Evolutionary conservation across 2,113 vertebrate genomes (phyloP).

Genomic region (Plestiodon gilberti): DNA sequence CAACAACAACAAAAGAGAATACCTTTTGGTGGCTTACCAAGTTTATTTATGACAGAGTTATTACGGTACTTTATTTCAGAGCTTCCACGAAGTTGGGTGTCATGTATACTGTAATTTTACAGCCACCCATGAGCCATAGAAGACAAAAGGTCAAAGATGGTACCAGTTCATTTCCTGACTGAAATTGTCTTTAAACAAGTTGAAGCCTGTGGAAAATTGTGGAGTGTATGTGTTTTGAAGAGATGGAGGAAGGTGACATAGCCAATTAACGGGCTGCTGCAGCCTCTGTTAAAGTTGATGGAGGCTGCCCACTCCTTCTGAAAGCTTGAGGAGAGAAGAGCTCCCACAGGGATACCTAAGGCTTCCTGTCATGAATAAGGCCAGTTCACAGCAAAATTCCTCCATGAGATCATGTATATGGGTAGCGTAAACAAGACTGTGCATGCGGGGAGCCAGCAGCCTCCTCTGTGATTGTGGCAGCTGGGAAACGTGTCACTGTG

Average conservation of each 20-base stretch:
- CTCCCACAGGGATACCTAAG: neutral
- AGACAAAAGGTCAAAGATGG: constrained; percentile 69
- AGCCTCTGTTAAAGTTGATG: neutral
- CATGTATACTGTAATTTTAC: constrained; percentile 54
- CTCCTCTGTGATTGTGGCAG: neutral
- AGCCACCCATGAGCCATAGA: constrained; percentile 52
- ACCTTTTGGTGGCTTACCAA: constrained; percentile 71
- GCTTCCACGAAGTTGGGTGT: constrained; percentile 38
- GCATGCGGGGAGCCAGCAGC: neutral
- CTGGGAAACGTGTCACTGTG: neutral
- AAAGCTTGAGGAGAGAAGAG: neutral
- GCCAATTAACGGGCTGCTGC: neutral
- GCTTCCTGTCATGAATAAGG: neutral
- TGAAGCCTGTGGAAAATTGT: neutral
- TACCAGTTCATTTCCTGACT: constrained; percentile 66
- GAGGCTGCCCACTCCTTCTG: neutral
- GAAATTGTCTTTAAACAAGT: constrained; percentile 64
- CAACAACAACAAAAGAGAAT: constrained; percentile 69
- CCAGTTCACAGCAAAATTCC: neutral
- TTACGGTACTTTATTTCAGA: constrained; percentile 64
- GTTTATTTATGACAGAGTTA: constrained; percentile 59
- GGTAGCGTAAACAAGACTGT: neutral
- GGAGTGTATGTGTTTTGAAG: neutral
- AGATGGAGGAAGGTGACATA: neutral
- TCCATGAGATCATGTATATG: neutral